Base-by-base conservation (phyloP, 2,797 vertebrate species). In the Rallus crepitans region DNA sequence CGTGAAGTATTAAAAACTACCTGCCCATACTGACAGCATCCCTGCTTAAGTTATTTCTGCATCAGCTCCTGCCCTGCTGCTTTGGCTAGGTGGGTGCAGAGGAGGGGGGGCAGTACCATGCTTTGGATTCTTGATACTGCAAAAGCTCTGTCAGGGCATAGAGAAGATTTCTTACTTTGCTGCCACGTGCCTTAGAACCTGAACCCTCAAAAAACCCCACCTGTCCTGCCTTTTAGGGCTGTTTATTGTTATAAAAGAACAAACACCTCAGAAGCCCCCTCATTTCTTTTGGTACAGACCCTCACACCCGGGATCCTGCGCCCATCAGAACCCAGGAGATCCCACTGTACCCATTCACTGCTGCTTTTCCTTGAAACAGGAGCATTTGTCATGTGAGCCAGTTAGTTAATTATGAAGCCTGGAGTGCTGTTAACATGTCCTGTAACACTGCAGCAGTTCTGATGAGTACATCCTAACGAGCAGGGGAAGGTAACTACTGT, bases 321-420 rank as follows among this genome's bases (percentile, higher is more conserved):
- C 50, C 42, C 20, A 8, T 12, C 80, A 55, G 48, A 63, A 40
- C 18, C 18, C n/a, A 15, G 42, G 28, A 35, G 53, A 31, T 48
- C 57, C 76, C 59, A 80, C 80, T 33, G 57, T 28, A 8, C 61
- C 37, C 7, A 0, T 9, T 61, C 61, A 5, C 57, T 53, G 66
- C 57, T 79, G 80, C 48, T 94, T 57, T 60, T 24, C 86, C 78
- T 81, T 87, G 86, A 68, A 87, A 89, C 12, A 39, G 1, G 70
- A 95, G 70, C 61, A 11, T 31, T n/a, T 11, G 19, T 57, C 90
- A 88, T 57, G 3, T 79, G 83, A 53, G 66, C 2, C 75, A 42
- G 70, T 6, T 23, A 71, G 94, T 94, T 95, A 94, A 94, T 94
- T 4, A 88, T 95, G 90, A 95, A 90, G 87, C 90, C 20, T 7